phyloP scores from a whole-genome alignment of 2,113 vertebrate species.

The Alexandromys fortis region DNA sequence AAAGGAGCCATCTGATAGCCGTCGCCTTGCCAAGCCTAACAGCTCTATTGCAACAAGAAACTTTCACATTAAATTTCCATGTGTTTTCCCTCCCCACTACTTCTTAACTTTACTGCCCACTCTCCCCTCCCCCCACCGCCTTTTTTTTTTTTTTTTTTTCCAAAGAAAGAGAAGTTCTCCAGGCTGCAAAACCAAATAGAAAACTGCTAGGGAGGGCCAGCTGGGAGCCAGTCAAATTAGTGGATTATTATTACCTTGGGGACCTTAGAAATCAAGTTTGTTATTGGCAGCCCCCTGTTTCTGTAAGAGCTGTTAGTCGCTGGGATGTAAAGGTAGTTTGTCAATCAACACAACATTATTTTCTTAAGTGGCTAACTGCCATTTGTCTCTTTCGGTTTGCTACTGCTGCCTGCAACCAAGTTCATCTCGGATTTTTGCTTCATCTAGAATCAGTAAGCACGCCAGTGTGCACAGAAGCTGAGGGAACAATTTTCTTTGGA shows the following conservation, averaged over 20 bases:
- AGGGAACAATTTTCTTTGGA: background rate
- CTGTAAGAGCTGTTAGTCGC: slow-evolving; percentile 85
- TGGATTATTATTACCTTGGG: slow-evolving; percentile 87
- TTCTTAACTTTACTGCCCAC: background rate
- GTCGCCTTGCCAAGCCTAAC: slow-evolving; percentile 85
- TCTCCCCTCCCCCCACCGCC: background rate
- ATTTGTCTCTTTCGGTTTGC: slow-evolving; percentile 77
- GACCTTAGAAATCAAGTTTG: slow-evolving; percentile 85
- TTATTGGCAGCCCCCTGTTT: slow-evolving; percentile 85
- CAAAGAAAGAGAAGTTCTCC: slow-evolving; percentile 68
- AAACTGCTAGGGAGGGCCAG: slow-evolving; percentile 79
- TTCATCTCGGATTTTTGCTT: slow-evolving; percentile 17
- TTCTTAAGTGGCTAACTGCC: slow-evolving; percentile 82
- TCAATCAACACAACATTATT: slow-evolving; percentile 84
- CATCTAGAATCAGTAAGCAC: background rate
- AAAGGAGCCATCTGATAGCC: slow-evolving; percentile 85
- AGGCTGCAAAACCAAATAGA: slow-evolving; percentile 74
- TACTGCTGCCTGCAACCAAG: slow-evolving; percentile 60
- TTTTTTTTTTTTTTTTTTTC: no score
- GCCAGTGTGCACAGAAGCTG: background rate
- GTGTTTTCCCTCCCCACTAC: slow-evolving; percentile 49
- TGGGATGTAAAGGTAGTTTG: slow-evolving; percentile 84
- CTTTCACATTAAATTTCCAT: slow-evolving; percentile 81
- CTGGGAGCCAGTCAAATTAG: slow-evolving; percentile 85
- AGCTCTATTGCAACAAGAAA: slow-evolving; percentile 85